Percentiles rank a stretch among this genome's conserved stretches.
phyloP scores from a whole-genome alignment of 2,888 invertebrate species.

The Noctua pronuba region DNA sequence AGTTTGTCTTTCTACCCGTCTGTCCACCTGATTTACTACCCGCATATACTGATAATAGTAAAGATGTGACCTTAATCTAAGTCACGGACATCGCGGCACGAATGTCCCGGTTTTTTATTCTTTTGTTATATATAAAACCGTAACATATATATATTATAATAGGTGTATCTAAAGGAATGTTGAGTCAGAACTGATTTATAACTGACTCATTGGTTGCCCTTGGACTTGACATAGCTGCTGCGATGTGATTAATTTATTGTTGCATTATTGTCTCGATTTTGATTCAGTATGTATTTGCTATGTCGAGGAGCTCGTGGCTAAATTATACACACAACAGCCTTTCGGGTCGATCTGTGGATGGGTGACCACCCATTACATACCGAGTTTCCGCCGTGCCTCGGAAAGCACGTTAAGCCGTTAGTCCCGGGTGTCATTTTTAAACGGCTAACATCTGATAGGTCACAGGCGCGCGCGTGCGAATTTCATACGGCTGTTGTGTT shows the following conservation, averaged over 20 bases:
- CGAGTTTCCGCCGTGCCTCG: too few relatives aligned
- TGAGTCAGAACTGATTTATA: conserved; percentile 51
- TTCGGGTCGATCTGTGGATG: too few relatives aligned
- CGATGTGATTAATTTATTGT: conserved; percentile 44
- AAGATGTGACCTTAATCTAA: conserved; percentile 42
- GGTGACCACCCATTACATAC: too few relatives aligned
- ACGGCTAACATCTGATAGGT: too few relatives aligned
- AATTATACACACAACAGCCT: too few relatives aligned
- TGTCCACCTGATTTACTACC: conserved; percentile 18
- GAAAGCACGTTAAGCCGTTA: too few relatives aligned
- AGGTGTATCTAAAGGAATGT: conserved; percentile 35
- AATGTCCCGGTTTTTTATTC: conserved; percentile 23
- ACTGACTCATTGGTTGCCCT: conserved; percentile 48
- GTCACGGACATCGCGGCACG: conserved; percentile 27
- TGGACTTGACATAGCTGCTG: conserved; percentile 32
- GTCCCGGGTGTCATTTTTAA: too few relatives aligned
- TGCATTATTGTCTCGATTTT: conserved; percentile 27
- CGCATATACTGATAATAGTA: conserved; percentile 6
- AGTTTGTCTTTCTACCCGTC: not conserved
- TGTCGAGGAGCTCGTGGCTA: too few relatives aligned
- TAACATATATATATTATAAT: conserved; percentile 16
- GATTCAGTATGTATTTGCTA: not conserved
- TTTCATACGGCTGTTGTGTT: too few relatives aligned
- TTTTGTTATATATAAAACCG: conserved; percentile 41
- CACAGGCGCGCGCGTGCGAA: too few relatives aligned